Conservation (phyloP, 2,797 vertebrate species). For the Poliocrania exsul region DNA sequence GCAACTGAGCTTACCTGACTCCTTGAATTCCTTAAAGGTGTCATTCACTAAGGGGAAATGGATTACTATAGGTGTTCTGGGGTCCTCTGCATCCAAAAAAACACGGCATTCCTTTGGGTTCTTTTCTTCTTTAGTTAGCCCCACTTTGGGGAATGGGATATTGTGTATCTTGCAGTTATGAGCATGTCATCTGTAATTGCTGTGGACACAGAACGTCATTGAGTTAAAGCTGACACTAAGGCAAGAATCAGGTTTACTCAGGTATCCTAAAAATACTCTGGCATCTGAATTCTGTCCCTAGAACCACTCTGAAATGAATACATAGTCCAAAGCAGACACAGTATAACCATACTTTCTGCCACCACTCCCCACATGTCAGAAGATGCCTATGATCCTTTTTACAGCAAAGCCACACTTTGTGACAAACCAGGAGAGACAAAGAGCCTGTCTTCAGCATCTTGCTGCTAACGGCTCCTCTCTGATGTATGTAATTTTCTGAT, state of each 20-base stretch:
- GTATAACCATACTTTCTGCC: not conserved
- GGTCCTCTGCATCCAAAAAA: conserved; percentile 72
- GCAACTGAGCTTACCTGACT: conserved; percentile 71
- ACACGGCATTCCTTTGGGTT: conserved; percentile 75
- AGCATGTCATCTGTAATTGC: conserved; percentile 74
- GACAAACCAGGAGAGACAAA: not conserved
- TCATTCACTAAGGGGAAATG: conserved; percentile 82
- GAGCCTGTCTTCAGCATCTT: not conserved
- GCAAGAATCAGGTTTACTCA: not conserved
- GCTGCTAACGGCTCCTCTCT: not conserved
- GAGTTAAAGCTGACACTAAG: not conserved
- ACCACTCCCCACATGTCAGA: not conserved
- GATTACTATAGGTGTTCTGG: conserved; percentile 74
- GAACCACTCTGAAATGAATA: not conserved
- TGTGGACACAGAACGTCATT: conserved; percentile 22
- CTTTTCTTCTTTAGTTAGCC: conserved; percentile 68
- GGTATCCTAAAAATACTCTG: not conserved
- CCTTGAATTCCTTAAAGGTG: conserved; percentile 77
- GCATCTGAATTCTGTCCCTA: not conserved
- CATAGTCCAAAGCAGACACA: not conserved
- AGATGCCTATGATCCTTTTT: not conserved
- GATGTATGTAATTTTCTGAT: not conserved
- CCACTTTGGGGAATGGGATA: conserved; percentile 78
- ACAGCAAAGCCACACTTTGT: not conserved
- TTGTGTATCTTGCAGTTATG: conserved; percentile 77